Evolutionary conservation across 2,888 invertebrate species (phyloP), one percentile per base, ranked within the genome.

Genomic region (Acrobasis suavella): DNA sequence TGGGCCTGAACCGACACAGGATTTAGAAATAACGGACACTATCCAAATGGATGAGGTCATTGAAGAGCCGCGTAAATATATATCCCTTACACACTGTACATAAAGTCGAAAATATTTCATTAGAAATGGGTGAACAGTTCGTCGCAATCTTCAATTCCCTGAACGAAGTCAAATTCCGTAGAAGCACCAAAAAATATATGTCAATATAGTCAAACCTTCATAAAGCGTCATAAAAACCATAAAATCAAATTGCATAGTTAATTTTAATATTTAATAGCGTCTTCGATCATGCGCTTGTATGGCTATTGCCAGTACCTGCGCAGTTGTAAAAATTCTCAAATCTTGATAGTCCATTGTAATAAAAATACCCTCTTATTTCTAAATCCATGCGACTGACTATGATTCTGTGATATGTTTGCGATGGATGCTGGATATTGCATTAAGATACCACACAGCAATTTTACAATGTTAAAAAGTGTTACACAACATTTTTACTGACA

Each of bases 381-480:
- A 59, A 59, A 56, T 22, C 42, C 46, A 17, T 46, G 12, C 15
- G 55, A 55, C 9, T 42, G 56, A 14, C 56, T 56, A 22, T 42
- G n/a, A 17, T 9, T 39, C 39, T 17, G 56, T 56, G 52, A 52
- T 58, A 62, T 55, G 50, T 17, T 17, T 50, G 17, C 50, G 39
- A 16, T 50, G 68, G 67, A 67, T 66, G 64, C 66, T 65, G 67
- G 17, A 63, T 63, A 64, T 66, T 58, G 60, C 62, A 59, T 46
- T 12, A 46, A 6, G 32, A 7, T 32, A 32, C 32, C 32, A 32
- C 32, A 32, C 32, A 32, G 32, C 32, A 32, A 7, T 32, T 32
- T 7, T 32, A 32, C 7, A 32, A 32, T 7, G 32, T 32, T 22
- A 32, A 32, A 32, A 32, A 32, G 7, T 32, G 32, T 32, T 32